Conservation (phyloP, 2,888 invertebrate species). For the Emmelina monodactyla region DNA sequence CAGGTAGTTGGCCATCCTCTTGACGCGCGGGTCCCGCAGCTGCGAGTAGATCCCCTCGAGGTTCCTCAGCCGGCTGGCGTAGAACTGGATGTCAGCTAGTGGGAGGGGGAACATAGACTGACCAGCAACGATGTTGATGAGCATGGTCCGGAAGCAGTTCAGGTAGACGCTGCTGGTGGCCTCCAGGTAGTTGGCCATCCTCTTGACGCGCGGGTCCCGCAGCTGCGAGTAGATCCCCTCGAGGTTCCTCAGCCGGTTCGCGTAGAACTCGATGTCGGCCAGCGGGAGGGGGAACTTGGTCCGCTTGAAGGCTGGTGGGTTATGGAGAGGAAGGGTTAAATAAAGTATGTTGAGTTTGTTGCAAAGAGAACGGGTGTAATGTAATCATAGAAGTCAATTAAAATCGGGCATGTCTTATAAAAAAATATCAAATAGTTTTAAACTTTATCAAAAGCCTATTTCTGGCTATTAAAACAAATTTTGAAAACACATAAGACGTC, state of each 20-base stretch:
- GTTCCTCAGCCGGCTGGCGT: slow-evolving; percentile 79
- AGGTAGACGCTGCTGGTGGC: slow-evolving; percentile 81
- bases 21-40: slow-evolving; percentile 80
- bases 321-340: not conserved
- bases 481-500: no score
- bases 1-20: slow-evolving; percentile 81
- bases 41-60: slow-evolving; percentile 89
- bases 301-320: slow-evolving; percentile 63
- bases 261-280: slow-evolving; percentile 83
- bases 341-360: slow-evolving; percentile 1
- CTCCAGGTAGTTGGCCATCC: slow-evolving; percentile 83
- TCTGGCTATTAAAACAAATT: no score
- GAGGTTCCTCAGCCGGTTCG: slow-evolving; percentile 77
- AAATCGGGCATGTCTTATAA: no score
- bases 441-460: no score
- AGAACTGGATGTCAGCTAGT: not conserved
- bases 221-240: slow-evolving; percentile 89
- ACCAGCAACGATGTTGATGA: slow-evolving; percentile 81
- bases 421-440: no score
- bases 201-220: slow-evolving; percentile 80
- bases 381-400: no score
- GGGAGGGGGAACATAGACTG: slow-evolving; percentile 15
- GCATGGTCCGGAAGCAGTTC: slow-evolving; percentile 77
- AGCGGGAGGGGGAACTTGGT: slow-evolving; percentile 75
- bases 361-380: slow-evolving; percentile 6